A percentile compares a stretch with the other conserved stretches of the same genome.
phyloP scores from a whole-genome alignment of 2,113 vertebrate genomes.

The Chlamydotis undulata region DNA sequence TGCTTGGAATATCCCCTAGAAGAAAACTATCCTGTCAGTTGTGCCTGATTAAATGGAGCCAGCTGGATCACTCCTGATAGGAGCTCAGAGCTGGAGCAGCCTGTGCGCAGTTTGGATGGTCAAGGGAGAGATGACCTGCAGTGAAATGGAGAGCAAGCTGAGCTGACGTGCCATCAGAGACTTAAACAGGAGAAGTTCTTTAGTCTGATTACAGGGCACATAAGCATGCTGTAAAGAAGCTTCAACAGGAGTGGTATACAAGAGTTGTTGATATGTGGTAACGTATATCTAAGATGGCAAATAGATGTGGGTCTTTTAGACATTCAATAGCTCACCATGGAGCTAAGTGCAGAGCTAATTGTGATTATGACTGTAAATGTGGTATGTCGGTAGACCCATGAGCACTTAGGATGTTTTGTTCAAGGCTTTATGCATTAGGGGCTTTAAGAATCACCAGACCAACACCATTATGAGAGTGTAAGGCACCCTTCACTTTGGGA shows the following conservation, averaged over 20 bases:
- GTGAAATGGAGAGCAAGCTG: background rate
- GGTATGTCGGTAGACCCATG: background rate
- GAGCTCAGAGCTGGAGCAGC: background rate
- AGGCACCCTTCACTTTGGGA: background rate
- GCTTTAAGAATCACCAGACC: background rate
- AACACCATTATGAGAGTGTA: background rate
- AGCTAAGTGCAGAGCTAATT: background rate
- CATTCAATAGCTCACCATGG: background rate
- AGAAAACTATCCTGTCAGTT: background rate
- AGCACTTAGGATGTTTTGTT: background rate
- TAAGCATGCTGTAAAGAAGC: background rate
- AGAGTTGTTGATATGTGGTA: background rate
- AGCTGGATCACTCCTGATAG: background rate
- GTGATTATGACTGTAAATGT: background rate
- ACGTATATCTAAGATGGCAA: background rate
- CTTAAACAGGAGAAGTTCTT: background rate
- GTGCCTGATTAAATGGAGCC: background rate
- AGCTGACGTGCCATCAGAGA: background rate
- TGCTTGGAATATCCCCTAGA: background rate
- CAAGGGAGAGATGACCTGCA: background rate
- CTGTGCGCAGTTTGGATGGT: accelerated
- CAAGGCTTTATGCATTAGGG: background rate
- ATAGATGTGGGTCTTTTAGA: background rate
- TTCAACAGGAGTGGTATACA: background rate
- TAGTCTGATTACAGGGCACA: background rate